Percentiles rank a stretch among this genome's conserved stretches.
Conservation (phyloP, 1,140 invertebrate genomes). For the Goniozus legneri region DNA sequence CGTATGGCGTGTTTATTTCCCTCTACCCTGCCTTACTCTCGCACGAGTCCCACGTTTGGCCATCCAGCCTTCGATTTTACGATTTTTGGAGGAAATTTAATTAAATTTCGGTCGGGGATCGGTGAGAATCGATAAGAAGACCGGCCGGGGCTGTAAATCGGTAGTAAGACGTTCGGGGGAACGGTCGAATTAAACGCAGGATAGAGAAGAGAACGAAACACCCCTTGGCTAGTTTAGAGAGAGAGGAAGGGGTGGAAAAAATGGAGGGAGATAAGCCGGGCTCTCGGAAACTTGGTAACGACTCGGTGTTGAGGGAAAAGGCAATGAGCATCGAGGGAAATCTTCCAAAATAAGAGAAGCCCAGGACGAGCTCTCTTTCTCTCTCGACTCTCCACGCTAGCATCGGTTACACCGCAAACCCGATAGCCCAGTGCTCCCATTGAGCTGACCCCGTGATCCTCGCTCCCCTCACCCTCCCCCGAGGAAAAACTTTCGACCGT, state of each 20-base stretch:
- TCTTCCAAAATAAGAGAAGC: slow-evolving; percentile 33
- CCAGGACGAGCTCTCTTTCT: slow-evolving; percentile 18
- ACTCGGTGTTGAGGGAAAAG: slow-evolving; percentile 29
- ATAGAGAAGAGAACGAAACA: slow-evolving; percentile 1
- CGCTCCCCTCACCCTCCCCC: slow-evolving; percentile 1
- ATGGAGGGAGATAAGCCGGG: slow-evolving; percentile 20
- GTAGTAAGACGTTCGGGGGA: slow-evolving; percentile 2
- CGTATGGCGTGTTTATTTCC: too few relatives aligned
- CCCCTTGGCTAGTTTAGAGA: too few relatives aligned
- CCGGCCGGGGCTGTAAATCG: too few relatives aligned
- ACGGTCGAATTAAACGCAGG: slow-evolving; percentile 6
- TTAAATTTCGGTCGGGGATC: too few relatives aligned
- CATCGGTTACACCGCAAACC: slow-evolving; percentile 34
- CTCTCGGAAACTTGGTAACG: slow-evolving; percentile 30
- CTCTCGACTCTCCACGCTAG: too few relatives aligned
- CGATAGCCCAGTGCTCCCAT: slow-evolving; percentile 29
- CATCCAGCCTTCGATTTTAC: too few relatives aligned
- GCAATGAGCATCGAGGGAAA: slow-evolving; percentile 36
- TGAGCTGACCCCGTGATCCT: slow-evolving; percentile 16
- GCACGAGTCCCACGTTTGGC: too few relatives aligned
- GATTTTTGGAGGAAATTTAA: too few relatives aligned
- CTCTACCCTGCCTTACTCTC: too few relatives aligned
- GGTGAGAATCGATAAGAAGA: too few relatives aligned
- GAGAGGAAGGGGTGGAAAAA: slow-evolving; percentile 4
- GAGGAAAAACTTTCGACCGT: too few relatives aligned